Evolutionary conservation across 2,888 invertebrate species (phyloP).

Genomic region (Stenichneumon culpator): DNA sequence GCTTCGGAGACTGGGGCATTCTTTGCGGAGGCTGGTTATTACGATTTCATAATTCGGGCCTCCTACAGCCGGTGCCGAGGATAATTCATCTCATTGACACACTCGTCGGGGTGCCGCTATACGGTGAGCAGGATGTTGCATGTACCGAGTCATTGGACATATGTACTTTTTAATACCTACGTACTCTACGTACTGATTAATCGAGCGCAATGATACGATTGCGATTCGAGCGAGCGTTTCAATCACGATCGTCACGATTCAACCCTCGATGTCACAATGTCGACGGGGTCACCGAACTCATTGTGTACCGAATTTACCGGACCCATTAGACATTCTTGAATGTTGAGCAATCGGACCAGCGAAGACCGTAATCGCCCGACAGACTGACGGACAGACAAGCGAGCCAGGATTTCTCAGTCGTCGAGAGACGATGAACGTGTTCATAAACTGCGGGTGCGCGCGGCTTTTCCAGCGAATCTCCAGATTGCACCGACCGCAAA

Average conservation of each 20-base stretch:
- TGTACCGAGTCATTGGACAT: conserved; percentile 32
- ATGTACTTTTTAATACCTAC: not conserved
- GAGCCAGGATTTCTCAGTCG: not conserved
- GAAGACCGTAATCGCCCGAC: conserved; percentile 19
- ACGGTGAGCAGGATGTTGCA: conserved; percentile 55
- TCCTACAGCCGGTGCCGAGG: not conserved
- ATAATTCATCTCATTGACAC: conserved; percentile 41
- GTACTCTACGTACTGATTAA: conserved; percentile 35
- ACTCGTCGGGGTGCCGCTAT: not conserved
- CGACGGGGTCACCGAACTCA: not conserved
- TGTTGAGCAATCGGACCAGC: conserved; percentile 33
- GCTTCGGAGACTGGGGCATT: not conserved
- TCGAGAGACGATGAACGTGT: conserved; percentile 51
- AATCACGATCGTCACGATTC: not conserved
- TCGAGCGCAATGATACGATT: conserved; percentile 22
- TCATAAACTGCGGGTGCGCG: conserved; percentile 62
- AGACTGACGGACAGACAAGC: conserved; percentile 1
- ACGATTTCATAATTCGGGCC: conserved; percentile 36
- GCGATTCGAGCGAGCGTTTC: conserved; percentile 18
- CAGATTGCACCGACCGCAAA: conserved; percentile 68
- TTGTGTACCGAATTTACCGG: not conserved
- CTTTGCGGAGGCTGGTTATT: conserved; percentile 3
- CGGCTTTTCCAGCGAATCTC: conserved; percentile 69
- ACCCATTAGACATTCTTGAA: conserved; percentile 15
- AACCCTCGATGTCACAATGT: conserved; percentile 14